Percentiles rank a stretch among this genome's conserved stretches.
Conservation (phyloP, 2,797 vertebrate genomes). For the Sebastes minor region DNA sequence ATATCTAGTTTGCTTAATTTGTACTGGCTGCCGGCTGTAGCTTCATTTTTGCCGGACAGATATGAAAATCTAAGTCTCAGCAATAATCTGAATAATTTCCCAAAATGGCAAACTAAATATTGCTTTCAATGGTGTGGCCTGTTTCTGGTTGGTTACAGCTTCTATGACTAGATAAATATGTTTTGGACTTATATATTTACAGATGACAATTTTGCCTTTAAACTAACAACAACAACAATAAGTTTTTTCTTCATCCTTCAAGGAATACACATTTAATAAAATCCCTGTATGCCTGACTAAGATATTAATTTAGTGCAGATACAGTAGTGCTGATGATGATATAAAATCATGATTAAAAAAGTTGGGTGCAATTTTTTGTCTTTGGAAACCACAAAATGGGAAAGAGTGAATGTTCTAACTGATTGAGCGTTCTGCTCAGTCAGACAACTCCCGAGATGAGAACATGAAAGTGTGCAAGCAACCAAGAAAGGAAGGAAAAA, state of each 20-base stretch:
- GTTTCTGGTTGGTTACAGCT: too few species aligned
- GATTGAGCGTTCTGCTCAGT: background rate
- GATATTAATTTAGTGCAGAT: background rate
- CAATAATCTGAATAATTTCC: background rate
- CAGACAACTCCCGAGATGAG: background rate
- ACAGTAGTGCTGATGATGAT: background rate
- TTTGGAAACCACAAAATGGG: background rate
- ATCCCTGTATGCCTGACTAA: background rate
- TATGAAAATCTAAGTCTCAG: background rate
- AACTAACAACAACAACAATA: background rate
- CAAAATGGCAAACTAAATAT: background rate
- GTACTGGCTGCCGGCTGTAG: background rate
- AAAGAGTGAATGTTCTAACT: background rate
- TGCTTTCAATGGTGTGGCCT: background rate
- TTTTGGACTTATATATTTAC: too few species aligned
- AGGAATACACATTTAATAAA: background rate
- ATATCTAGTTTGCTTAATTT: background rate
- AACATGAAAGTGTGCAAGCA: background rate
- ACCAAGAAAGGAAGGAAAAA: background rate
- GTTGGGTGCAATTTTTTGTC: background rate
- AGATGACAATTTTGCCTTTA: background rate
- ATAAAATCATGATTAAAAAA: slow-evolving; percentile 4
- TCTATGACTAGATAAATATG: too few species aligned
- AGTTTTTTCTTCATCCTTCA: background rate
- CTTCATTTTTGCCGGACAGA: background rate